Base-by-base conservation (phyloP, 2,797 vertebrate genomes). In the Scomberomorus guttatus region DNA sequence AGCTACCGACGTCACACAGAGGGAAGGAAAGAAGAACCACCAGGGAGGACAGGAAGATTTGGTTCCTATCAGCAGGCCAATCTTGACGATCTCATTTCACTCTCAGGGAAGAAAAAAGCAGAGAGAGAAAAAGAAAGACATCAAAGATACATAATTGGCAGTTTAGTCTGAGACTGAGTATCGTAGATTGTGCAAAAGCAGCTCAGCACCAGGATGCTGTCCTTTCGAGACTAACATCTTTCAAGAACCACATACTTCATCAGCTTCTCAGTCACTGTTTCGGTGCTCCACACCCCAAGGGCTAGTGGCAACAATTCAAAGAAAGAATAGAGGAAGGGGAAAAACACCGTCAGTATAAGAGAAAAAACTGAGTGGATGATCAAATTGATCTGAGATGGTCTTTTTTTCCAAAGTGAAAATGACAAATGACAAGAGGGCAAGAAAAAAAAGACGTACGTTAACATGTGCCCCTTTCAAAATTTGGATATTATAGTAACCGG, bases 161-260 rank as follows among this genome's bases (percentile, higher is more conserved):
- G 15, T 15, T 68, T 54, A 37, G 9, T 52, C 12, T 57, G 62
- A 22, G 42, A 74, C 67, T 5, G 52, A 37, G 37, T 37, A 12
- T 37, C 32, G 13, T 2, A 42, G 37, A 61, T 39, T 51, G 29
- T 50, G 56, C 24, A 37, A 55, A 70, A 68, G 32, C 44, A 63
- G 11, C 24, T 61, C 67, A 64, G 58, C 52, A 75, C 46, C 10
- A 32, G 32, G 15, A 57, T 14, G 27, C 6, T 13, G 20, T 37
- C 57, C 24, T 69, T 65, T 50, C 62, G 25, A 29, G 56, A 77
- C 77, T 15, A 12, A 25, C 68, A 76, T 76, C 64, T 64, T 50
- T 52, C 42, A 2, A 76, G 44, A 75, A 52, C 52, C 52, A 48
- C 68, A 77, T n/a, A 42, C 66, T 61, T 79, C 27, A 81, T 81